Base-by-base conservation (phyloP, 2,888 invertebrate species). In the Autographa gamma region DNA sequence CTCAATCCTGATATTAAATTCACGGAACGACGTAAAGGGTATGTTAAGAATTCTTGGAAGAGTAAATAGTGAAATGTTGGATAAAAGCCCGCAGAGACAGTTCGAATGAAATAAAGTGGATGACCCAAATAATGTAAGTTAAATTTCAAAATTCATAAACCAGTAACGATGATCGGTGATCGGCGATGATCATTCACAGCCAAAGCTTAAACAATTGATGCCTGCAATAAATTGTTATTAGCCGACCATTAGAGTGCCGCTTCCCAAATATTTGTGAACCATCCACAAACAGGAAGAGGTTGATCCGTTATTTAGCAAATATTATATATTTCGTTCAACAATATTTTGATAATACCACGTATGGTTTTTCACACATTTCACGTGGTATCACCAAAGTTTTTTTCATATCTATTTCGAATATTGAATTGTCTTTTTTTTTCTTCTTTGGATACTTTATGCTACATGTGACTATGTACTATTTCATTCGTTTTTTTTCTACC, bases 181-280 rank as follows among this genome's bases (percentile, higher is more conserved):
- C n/a, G 6, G n/a, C 16, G n/a, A 48, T 48, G 48, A n/a, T 48
- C 48, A 48, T 48, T 48, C 48, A n/a, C 48, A 48, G 48, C 7
- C 48, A 48, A 48, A 48, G 48, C 48, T 38, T 48, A n/a, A 48
- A 48, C 48, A 48, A 48, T 48, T n/a, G 48, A 16, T n/a, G 48
- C 48, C 48, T 48, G 48, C n/a, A 48, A 48, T 48, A 48, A 48
- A 48, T 48, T n/a, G 48, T 48, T 48, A 48, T 48, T 48, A 48
- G 48, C 48, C 48, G 48, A 48, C 48, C 48, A 48, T 48, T 48
- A 48, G 48, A 48, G n/a, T 48, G 48, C 16, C 48, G n/a, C 48
- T 48, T n/a, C 48, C 48, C 48, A 48, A 48, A 48, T 48, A 48
- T 48, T 48, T 48, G 48, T 48, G n/a, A n/a, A 48, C 48, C n/a